A percentile compares a stretch with the other conserved stretches of the same genome.
Conservation (phyloP, 2,113 vertebrate species). For the Ictalurus punctatus region DNA sequence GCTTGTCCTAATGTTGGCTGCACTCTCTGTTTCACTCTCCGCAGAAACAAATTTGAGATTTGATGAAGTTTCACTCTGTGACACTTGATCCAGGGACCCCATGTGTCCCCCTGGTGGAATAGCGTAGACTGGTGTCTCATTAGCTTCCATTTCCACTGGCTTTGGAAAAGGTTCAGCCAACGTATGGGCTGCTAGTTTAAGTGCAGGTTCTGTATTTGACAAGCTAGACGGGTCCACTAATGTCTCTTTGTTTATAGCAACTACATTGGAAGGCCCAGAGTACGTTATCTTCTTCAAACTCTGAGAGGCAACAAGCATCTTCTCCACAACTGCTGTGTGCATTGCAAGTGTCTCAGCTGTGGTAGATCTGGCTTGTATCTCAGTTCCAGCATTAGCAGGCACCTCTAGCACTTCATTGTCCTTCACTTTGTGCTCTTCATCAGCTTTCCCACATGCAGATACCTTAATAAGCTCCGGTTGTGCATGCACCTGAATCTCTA, state of each 20-base stretch:
- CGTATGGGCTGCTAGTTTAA: neutral
- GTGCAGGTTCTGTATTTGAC: neutral
- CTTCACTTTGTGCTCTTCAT: neutral
- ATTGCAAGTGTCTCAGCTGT: neutral
- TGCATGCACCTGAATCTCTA: neutral
- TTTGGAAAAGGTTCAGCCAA: neutral
- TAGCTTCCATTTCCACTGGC: neutral
- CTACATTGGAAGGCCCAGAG: too few relatives aligned
- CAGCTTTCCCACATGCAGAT: neutral
- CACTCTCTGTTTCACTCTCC: neutral
- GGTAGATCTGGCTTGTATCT: neutral
- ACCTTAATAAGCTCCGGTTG: neutral
- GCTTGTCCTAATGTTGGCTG: neutral
- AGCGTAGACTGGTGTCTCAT: too few relatives aligned
- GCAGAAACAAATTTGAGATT: neutral
- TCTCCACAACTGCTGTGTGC: neutral
- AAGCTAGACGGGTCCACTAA: neutral
- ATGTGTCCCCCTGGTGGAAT: neutral
- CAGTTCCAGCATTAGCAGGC: neutral
- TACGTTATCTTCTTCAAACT: neutral
- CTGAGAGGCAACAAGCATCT: neutral
- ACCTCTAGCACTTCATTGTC: neutral
- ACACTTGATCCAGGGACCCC: neutral
- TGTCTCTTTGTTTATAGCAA: neutral
- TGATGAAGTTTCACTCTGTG: neutral